Percentiles rank a stretch among this genome's conserved stretches.
Conservation (phyloP, 2,113 vertebrate species). For the Raja brachyura region DNA sequence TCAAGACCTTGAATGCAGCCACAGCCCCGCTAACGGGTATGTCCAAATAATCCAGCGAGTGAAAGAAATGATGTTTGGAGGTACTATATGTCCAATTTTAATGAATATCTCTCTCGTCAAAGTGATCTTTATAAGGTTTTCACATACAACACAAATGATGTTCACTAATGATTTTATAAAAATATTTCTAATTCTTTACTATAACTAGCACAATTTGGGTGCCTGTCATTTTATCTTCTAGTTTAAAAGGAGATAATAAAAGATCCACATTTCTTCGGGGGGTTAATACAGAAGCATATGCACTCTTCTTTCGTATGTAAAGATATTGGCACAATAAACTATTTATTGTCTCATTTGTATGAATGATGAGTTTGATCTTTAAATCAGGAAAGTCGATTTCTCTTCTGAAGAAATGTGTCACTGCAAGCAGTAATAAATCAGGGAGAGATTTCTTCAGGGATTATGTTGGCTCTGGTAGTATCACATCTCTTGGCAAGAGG, state of each 20-base stretch:
- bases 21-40: too few relatives aligned
- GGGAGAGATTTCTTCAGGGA: neutral
- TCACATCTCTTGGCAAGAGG: neutral
- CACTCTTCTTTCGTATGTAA: neutral
- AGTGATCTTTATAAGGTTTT: too few relatives aligned
- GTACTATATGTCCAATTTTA: too few relatives aligned
- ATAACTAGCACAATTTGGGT: neutral
- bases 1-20: too few relatives aligned
- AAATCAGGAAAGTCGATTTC: neutral
- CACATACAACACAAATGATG: too few relatives aligned
- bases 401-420: neutral
- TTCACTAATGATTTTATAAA: too few relatives aligned
- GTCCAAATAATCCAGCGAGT: too few relatives aligned
- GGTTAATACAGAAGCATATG: neutral
- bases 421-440: neutral
- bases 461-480: neutral
- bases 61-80: too few relatives aligned
- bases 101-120: too few relatives aligned
- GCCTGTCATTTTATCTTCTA: neutral
- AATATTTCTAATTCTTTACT: neutral
- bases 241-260: neutral
- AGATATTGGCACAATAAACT: neutral
- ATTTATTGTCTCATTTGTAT: neutral
- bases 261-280: neutral
- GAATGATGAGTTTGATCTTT: neutral